Evolutionary conservation across 2,113 vertebrate species (phyloP), one percentile per base, ranked within the genome.

Genomic region (Phyllopteryx taeniolatus): DNA sequence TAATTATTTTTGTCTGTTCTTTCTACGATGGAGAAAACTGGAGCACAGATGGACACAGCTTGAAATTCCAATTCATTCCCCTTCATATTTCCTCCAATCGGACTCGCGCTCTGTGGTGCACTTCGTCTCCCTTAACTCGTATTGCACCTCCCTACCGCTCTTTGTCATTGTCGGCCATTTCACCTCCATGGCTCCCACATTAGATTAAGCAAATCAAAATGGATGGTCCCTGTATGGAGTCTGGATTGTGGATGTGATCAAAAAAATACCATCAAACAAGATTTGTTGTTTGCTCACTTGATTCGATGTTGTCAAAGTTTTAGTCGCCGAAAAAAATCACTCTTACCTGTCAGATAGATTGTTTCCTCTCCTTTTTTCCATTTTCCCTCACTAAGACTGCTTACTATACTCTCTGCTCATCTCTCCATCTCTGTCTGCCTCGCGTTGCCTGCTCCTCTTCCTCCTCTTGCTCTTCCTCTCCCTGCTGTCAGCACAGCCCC

Each of bases 151-250:
- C n/a, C 64, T n/a, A 27, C 64, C 15, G 79, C 85, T 86, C 82
- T 91, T 87, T 86, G 87, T 90, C 88, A 87, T 84, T 84, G 88
- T 87, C 89, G 86, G 87, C 87, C 87, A 89, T 91, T 88, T 89
- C 86, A 83, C 81, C 82, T 85, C 83, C 73, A 80, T 46, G 22
- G 76, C 78, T 85, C 88, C 76, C 71, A 76, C 86, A 89, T 90
- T 89, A 86, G 87, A 88, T 88, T 90, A 89, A 75, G 78, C 85
- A 82, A 85, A 91, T 91, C 85, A 90, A 90, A 90, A 90, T 90
- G 87, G 88, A 89, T 88, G 83, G 79, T 81, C 74, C 78, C 73
- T 57, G 73, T 80, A 70, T 83, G 73, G 73, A 82, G 79, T 83
- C 85, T 87, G 74, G 77, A 64, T 76, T 78, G 31, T 86, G 82